Conservation (phyloP, 2,113 vertebrate species). For the Vulpes lagopus region DNA sequence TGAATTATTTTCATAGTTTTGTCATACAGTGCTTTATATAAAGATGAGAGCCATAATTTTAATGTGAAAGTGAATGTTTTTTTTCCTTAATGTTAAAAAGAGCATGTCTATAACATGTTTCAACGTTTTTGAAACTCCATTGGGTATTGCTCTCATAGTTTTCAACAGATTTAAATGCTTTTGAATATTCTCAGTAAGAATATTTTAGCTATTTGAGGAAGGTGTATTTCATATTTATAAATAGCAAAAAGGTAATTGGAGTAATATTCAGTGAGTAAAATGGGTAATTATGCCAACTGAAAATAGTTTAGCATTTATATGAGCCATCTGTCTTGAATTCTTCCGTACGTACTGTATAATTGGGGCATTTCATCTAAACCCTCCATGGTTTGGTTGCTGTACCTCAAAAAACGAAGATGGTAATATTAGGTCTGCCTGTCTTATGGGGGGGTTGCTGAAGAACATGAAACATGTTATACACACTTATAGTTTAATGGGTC, state of each 20-base stretch:
- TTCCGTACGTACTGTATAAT: not conserved
- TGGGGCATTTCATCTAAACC: not conserved
- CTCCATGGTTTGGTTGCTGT: conserved; percentile 15
- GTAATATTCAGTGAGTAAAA: not conserved
- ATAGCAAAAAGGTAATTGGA: not conserved
- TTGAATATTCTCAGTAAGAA: not conserved
- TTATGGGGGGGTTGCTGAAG: not conserved
- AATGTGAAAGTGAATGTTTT: not conserved
- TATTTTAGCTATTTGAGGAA: not conserved
- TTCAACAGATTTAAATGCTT: conserved; percentile 36
- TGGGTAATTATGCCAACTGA: not conserved
- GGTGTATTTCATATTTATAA: conserved; percentile 41
- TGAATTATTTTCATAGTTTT: conserved; percentile 9
- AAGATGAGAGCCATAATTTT: not conserved
- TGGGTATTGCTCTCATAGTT: not conserved
- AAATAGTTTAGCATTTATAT: not conserved
- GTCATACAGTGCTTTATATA: not conserved
- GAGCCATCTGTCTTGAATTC: not conserved
- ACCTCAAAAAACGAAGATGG: not conserved
- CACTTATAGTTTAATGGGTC: not conserved
- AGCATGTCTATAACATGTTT: not conserved
- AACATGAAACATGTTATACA: not conserved
- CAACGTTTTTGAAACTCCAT: not conserved
- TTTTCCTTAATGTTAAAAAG: not conserved
- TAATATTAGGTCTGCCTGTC: not conserved